These are phyloP conservation scores for Elegia similella DNA, from an alignment of 2,888 invertebrate genomes.

Conservation along the genomic window DNA sequence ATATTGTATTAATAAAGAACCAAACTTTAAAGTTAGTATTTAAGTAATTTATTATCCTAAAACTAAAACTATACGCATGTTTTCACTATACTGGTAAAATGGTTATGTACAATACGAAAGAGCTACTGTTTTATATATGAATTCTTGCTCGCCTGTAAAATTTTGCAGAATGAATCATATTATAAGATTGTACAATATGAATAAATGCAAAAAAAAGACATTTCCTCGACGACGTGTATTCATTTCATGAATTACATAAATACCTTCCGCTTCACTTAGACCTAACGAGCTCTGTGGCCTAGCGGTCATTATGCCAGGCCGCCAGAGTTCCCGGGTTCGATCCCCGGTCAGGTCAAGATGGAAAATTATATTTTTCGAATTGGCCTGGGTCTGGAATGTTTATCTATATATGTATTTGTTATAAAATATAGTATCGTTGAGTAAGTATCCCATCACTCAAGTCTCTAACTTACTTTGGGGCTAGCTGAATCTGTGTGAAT, in stretches of 20 bases:
- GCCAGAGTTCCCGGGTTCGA: no score
- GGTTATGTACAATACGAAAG: slow-evolving; percentile 81
- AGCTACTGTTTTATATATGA: slow-evolving; percentile 82
- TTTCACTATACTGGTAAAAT: slow-evolving; percentile 82
- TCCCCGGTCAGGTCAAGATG: no score
- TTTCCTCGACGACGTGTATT: slow-evolving; percentile 70
- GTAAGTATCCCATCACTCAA: no score
- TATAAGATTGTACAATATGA: slow-evolving; percentile 82
- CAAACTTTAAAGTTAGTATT: slow-evolving; percentile 80
- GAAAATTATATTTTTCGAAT: no score
- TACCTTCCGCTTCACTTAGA: no score
- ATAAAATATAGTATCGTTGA: no score
- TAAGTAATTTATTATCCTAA: slow-evolving; percentile 83
- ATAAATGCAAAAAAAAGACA: slow-evolving; percentile 82
- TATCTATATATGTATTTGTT: no score
- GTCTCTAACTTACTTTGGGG: no score
- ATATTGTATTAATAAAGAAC: slow-evolving; percentile 83
- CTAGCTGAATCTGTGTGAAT: no score
- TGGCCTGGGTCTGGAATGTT: no score
- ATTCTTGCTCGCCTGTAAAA: slow-evolving; percentile 83
- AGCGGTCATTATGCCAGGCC: no score
- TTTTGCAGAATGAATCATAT: slow-evolving; percentile 82
- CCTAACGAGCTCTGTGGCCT: no score
- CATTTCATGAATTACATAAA: slow-evolving; percentile 26
- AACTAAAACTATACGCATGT: slow-evolving; percentile 82